These are phyloP conservation scores for Nasonia giraulti DNA, from an alignment of 1,140 invertebrate species.

Conservation along the genomic window DNA sequence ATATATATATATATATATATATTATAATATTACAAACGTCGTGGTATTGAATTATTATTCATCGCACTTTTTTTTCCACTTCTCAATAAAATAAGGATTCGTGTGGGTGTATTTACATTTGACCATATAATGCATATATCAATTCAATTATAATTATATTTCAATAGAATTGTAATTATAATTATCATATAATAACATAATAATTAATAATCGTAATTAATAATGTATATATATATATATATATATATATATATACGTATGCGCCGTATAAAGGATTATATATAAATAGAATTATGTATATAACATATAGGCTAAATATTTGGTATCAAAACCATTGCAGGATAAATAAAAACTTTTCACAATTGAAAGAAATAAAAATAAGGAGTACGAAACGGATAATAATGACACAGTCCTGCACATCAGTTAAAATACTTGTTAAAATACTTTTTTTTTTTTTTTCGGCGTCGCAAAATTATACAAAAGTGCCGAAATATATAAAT, in stretches of 20 bases:
- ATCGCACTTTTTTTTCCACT: slow-evolving; percentile 28
- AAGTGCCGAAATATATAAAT: not conserved
- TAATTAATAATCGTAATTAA: slow-evolving; percentile 32
- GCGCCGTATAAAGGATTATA: slow-evolving; percentile 59
- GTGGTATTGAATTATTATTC: slow-evolving; percentile 7
- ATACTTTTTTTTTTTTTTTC: slow-evolving; percentile 30
- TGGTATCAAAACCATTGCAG: slow-evolving; percentile 67
- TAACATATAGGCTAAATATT: slow-evolving; percentile 63
- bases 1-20: slow-evolving; percentile 45
- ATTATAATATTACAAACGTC: slow-evolving; percentile 52
- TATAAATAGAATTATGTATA: slow-evolving; percentile 61
- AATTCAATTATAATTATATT: slow-evolving; percentile 13
- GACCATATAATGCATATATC: slow-evolving; percentile 27
- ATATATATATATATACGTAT: slow-evolving; percentile 55
- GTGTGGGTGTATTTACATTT: slow-evolving; percentile 54
- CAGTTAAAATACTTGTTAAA: slow-evolving; percentile 42
- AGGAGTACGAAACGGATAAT: slow-evolving; percentile 8
- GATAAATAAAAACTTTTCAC: slow-evolving; percentile 52
- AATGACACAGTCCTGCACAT: slow-evolving; percentile 4
- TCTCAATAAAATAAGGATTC: slow-evolving; percentile 49
- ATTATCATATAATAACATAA: slow-evolving; percentile 27
- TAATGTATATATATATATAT: slow-evolving; percentile 50
- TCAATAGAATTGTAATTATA: not conserved
- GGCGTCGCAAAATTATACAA: not conserved
- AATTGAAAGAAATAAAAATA: not conserved